Base-by-base conservation (phyloP, 1,140 invertebrate genomes). In the Drosophila malerkotliana region DNA sequence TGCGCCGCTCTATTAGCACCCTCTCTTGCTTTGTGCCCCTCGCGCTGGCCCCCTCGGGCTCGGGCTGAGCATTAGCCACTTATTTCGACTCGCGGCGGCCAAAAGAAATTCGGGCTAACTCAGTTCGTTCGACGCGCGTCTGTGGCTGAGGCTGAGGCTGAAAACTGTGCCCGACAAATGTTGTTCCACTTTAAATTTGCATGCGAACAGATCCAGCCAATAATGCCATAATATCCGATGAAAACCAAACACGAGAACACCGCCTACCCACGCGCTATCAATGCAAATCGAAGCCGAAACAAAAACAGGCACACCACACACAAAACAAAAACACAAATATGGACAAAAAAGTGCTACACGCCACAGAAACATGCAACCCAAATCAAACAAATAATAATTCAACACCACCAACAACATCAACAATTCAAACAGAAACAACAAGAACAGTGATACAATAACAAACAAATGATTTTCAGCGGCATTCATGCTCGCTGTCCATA, bases 111-210 rank as follows among this genome's bases (percentile, higher is more conserved):
- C 69, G 79, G 63, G 74, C 77, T 58, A 81, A 85, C 83, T 85
- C 82, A 85, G 82, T 88, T 82, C 63, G 82, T 87, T 85, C 83
- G 82, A 85, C 74, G 83, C 82, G 83, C 82, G 81, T 85, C 81
- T 74, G 81, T 56, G 82, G 80, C 80, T 82, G 79, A 64, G 72
- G 72, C 77, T 58, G 66, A 21, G 49, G 58, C 49, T 52, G 41
- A 51, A 64, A 51, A 64, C 76, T 60, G 60, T 72, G 58, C 63
- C 61, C 57, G 79, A 51, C 72, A 48, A 83, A 78, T 82, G 66
- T 75, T 73, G 76, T 81, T 81, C 68, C 73, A 55, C 72, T 57
- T 71, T 14, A 39, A 75, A 78, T 81, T 81, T 78, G 82, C 81
- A 85, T 85, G 81, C 81, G 61, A 69, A 72, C 76, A 67, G 49